These are phyloP conservation scores for Polypedilum pembai DNA, from an alignment of 1,140 invertebrate species.

Conservation along the genomic window DNA sequence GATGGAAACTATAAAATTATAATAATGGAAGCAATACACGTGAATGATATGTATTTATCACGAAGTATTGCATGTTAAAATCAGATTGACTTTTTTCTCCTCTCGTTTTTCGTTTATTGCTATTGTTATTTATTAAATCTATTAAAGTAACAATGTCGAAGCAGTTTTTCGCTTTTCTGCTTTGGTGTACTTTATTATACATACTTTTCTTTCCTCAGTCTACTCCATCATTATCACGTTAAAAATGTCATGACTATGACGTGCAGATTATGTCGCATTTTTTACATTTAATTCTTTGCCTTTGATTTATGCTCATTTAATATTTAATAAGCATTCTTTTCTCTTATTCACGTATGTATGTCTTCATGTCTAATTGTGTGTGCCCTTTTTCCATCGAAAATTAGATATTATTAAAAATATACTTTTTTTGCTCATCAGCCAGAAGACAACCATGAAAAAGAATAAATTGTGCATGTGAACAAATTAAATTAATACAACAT, in stretches of 20 bases:
- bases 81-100: slow-evolving; percentile 25
- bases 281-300: neutral
- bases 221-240: slow-evolving; percentile 1
- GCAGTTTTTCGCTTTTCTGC: slow-evolving; percentile 14
- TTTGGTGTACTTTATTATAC: neutral
- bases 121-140: slow-evolving; percentile 29
- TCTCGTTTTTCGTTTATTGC: slow-evolving; percentile 7
- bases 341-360: neutral
- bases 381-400: neutral
- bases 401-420: no score
- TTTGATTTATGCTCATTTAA: neutral
- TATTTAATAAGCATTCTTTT: neutral
- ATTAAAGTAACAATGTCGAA: slow-evolving; percentile 27
- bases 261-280: slow-evolving; percentile 18
- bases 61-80: slow-evolving; percentile 27
- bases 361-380: slow-evolving; percentile 12
- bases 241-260: slow-evolving; percentile 21
- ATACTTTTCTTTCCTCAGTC: neutral
- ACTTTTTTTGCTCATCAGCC: neutral
- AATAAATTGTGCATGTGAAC: neutral
- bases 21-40: slow-evolving; percentile 28
- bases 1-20: slow-evolving; percentile 28
- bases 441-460: neutral
- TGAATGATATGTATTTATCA: slow-evolving; percentile 27
- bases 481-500: slow-evolving; percentile 20